Conservation (phyloP, 2,113 vertebrate species). For the Scomber colias region DNA sequence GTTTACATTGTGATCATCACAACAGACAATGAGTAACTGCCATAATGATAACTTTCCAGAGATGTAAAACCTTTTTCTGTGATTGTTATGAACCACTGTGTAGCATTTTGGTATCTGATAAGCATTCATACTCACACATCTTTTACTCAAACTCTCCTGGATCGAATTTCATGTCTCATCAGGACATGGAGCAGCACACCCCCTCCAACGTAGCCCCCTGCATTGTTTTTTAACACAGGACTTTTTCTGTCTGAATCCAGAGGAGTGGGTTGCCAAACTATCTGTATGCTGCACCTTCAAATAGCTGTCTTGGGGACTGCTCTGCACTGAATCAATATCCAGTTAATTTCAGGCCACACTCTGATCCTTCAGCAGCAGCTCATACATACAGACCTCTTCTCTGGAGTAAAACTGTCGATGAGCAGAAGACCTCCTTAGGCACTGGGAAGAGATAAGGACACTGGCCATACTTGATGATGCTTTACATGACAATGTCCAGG, state of each 20-base stretch:
- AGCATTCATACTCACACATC: too few species aligned
- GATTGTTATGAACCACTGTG: neutral
- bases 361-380: constrained; percentile 66
- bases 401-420: constrained; percentile 59
- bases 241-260: constrained; percentile 49
- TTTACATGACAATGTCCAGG: constrained; percentile 24
- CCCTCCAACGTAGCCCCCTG: neutral
- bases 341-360: constrained; percentile 80
- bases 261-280: constrained; percentile 36
- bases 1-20: too few species aligned
- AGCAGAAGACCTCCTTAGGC: constrained; percentile 51
- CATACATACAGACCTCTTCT: constrained; percentile 60
- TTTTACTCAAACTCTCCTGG: too few species aligned
- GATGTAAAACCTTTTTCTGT: neutral
- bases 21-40: too few species aligned
- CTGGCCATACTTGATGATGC: constrained; percentile 32
- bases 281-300: constrained; percentile 63
- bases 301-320: constrained; percentile 70
- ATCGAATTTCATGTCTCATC: too few species aligned
- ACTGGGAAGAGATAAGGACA: constrained; percentile 22
- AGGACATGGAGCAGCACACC: neutral
- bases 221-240: constrained; percentile 13
- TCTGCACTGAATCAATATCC: constrained; percentile 78
- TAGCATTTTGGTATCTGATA: too few species aligned
- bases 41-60: too few species aligned